phyloP scores from a whole-genome alignment of 92 coral and sea anemone species.

The Zoanthus gigantus region DNA sequence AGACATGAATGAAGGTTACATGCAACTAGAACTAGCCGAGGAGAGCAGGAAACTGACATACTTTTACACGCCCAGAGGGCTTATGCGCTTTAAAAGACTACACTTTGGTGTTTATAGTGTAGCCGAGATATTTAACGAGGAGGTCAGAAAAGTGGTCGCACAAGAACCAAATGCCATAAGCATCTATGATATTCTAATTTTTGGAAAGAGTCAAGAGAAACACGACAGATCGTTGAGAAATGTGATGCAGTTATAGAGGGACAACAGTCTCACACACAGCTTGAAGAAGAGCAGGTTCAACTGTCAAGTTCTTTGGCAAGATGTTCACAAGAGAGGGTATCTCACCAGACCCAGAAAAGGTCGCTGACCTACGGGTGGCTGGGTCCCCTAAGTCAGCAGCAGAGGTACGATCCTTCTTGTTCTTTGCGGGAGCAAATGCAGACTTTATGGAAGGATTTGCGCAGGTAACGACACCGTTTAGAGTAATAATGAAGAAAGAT shows the following conservation, averaged over 20 bases:
- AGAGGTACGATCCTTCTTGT: too few species aligned
- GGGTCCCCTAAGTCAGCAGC: too few species aligned
- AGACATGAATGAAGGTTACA: conserved; percentile 67
- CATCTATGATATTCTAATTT: too few species aligned
- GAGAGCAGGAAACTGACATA: too few species aligned
- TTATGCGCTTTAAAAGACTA: conserved; percentile 35
- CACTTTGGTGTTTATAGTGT: conserved; percentile 46
- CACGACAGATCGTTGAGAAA: too few species aligned
- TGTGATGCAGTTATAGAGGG: too few species aligned
- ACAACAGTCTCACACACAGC: conserved; percentile 30
- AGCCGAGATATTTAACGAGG: conserved; percentile 48
- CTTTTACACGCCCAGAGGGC: conserved; percentile 49
- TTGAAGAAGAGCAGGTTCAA: conserved; percentile 24
- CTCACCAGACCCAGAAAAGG: too few species aligned
- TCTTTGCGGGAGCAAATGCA: too few species aligned
- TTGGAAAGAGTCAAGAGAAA: too few species aligned
- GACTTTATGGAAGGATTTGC: too few species aligned
- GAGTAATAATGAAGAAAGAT: conserved; percentile 17
- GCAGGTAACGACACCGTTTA: conserved; percentile 9
- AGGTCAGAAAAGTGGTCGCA: conserved; percentile 35
- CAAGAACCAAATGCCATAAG: conserved; percentile 39
- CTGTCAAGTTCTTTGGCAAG: too few species aligned
- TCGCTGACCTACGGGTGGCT: conserved; percentile 30
- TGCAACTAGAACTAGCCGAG: conserved; percentile 20
- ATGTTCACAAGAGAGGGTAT: conserved; percentile 51